These are phyloP conservation scores for Corythaeola cristata DNA, from an alignment of 2,113 vertebrate genomes.

Conservation along the genomic window DNA sequence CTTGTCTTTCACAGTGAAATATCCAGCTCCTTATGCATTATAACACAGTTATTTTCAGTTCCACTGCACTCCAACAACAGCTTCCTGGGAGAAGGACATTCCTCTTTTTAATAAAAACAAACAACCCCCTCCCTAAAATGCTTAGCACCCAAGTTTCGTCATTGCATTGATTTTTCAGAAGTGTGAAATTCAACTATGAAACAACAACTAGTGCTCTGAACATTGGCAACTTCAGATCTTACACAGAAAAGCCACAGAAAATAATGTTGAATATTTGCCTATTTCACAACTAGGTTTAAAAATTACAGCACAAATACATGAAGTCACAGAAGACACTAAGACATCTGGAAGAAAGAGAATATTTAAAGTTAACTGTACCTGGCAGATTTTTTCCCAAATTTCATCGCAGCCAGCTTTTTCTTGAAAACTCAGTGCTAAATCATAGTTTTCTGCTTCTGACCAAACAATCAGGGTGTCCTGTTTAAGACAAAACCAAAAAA, in stretches of 20 bases:
- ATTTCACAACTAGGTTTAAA: not conserved
- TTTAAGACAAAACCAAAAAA: not conserved
- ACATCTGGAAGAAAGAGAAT: not conserved
- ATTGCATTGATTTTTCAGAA: not conserved
- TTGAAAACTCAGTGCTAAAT: conserved; percentile 98
- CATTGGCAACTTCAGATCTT: not conserved
- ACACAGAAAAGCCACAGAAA: not conserved
- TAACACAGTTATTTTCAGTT: not conserved
- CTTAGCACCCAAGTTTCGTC: not conserved
- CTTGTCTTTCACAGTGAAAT: not conserved
- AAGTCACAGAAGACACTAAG: not conserved
- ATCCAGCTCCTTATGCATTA: not conserved
- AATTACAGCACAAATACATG: not conserved
- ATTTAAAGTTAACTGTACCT: conserved; percentile 79
- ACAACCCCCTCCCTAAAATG: not conserved
- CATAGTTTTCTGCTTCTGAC: conserved; percentile 99
- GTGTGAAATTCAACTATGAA: not conserved
- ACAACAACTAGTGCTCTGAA: not conserved
- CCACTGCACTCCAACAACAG: not conserved
- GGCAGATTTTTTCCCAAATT: conserved; percentile 99
- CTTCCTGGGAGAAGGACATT: not conserved
- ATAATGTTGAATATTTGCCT: not conserved
- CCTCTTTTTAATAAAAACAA: not conserved
- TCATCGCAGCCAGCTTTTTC: conserved; percentile 99
- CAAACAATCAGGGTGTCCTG: conserved; percentile 98